phyloP scores from a whole-genome alignment of 2,888 invertebrate genomes.

The Drosophila stalkeri region DNA sequence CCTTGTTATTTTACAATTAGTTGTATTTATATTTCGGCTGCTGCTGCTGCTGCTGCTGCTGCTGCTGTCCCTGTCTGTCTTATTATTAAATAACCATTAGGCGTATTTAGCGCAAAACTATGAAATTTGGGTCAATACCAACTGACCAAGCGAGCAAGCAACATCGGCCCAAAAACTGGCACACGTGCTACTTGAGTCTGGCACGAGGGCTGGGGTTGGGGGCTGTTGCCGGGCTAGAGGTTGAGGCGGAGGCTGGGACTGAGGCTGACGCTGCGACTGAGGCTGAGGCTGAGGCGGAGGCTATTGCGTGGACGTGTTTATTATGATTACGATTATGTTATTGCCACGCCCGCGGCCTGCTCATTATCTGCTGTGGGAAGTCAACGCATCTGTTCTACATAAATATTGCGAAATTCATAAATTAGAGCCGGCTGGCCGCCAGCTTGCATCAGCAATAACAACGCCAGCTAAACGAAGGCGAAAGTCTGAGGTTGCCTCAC shows the following conservation, averaged over 20 bases:
- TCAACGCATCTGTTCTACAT: conserved; percentile 70
- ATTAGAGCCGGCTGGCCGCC: conserved; percentile 54
- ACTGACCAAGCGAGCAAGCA: conserved; percentile 30
- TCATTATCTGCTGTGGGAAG: conserved; percentile 36
- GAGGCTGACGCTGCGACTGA: conserved; percentile 12
- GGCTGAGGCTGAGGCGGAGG: conserved; percentile 29
- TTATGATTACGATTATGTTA: conserved; percentile 71
- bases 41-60: conserved; percentile 18
- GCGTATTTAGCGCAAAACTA: conserved; percentile 69
- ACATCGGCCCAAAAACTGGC: conserved; percentile 58
- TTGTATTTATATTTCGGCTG: conserved; percentile 64
- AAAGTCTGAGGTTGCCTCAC: conserved; percentile 60
- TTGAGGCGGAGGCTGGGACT: conserved; percentile 24
- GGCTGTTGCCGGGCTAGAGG: conserved; percentile 14
- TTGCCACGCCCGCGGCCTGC: conserved; percentile 41
- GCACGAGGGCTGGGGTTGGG: conserved; percentile 12
- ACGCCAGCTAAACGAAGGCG: conserved; percentile 56
- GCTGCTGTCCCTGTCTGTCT: conserved; percentile 61
- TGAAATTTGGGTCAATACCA: conserved; percentile 82
- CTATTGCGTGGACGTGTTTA: conserved; percentile 67
- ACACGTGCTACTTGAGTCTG: conserved; percentile 68
- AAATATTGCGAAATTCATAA: conserved; percentile 56
- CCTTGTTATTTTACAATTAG: conserved; percentile 79
- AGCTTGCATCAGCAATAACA: conserved; percentile 47
- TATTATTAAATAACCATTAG: conserved; percentile 79